These are phyloP conservation scores for Pantherophis guttatus DNA, from an alignment of 2,113 vertebrate genomes.

Conservation along the genomic window DNA sequence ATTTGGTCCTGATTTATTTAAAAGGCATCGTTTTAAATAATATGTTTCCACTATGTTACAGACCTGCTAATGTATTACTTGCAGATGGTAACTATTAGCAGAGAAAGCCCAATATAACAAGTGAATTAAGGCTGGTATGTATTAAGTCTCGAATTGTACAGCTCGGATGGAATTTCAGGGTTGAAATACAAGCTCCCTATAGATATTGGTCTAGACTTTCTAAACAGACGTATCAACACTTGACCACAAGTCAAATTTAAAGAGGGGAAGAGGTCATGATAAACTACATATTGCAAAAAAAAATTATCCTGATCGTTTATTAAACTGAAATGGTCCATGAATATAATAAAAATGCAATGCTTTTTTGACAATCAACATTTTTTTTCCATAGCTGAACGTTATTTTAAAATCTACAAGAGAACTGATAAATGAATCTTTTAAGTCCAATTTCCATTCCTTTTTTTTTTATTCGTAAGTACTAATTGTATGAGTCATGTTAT, in stretches of 20 bases:
- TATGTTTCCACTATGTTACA: conserved; percentile 44
- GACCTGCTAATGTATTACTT: conserved; percentile 60
- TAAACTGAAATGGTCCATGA: conserved; percentile 54
- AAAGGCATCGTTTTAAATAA: conserved; percentile 62
- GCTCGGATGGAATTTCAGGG: conserved; percentile 22
- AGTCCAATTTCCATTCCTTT: neutral
- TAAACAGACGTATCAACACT: conserved; percentile 42
- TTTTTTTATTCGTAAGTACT: neutral
- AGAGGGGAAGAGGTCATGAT: conserved; percentile 52
- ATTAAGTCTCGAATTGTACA: conserved; percentile 46
- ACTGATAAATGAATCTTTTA: neutral
- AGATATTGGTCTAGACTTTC: conserved; percentile 12
- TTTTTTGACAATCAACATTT: conserved; percentile 9
- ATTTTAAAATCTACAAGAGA: neutral
- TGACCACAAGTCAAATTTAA: conserved; percentile 45
- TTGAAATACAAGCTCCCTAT: conserved; percentile 38
- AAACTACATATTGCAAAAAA: conserved; percentile 53
- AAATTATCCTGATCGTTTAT: conserved; percentile 52
- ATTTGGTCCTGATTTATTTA: conserved; percentile 63
- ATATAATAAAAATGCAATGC: conserved; percentile 51
- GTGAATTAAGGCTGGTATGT: conserved; percentile 60
- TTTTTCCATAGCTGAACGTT: neutral
- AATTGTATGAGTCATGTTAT: neutral
- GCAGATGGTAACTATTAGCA: conserved; percentile 65
- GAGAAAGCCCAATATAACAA: conserved; percentile 61